Percentiles rank a stretch among this genome's conserved stretches.
Evolutionary conservation across 1,140 invertebrate genomes (phyloP).

Genomic region (Drosophila eugracilis): DNA sequence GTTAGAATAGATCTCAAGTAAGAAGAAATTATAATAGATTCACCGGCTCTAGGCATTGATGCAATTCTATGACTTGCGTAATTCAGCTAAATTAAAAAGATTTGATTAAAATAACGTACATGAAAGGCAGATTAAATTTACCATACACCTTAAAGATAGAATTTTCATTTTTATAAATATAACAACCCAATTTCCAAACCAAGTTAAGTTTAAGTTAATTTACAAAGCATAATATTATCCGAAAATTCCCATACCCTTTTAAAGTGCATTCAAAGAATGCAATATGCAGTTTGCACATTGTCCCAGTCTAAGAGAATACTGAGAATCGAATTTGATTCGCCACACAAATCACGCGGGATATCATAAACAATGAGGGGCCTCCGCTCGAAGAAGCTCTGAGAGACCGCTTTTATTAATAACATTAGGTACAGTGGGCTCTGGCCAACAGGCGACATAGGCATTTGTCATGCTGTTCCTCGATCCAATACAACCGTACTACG

Average conservation of each 20-base stretch:
- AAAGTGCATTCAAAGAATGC: neutral
- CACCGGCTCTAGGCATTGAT: neutral
- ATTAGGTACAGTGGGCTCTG: constrained; percentile 37
- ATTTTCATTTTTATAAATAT: neutral
- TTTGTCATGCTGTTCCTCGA: neutral
- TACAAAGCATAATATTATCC: neutral
- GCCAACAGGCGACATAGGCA: neutral
- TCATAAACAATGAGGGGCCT: constrained; percentile 23
- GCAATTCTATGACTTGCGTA: neutral
- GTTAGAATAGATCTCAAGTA: neutral
- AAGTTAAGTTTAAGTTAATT: too few species aligned
- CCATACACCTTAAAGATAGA: too few species aligned
- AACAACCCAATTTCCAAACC: too few species aligned
- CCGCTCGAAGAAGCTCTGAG: constrained; percentile 20
- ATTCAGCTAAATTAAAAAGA: neutral
- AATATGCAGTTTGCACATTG: constrained; percentile 31
- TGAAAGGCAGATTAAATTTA: too few species aligned
- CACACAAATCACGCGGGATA: constrained; percentile 25
- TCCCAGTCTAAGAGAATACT: neutral
- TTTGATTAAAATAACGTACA: too few species aligned
- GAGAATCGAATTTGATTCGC: constrained; percentile 18
- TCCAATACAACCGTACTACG: constrained; percentile 18
- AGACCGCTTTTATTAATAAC: constrained; percentile 43
- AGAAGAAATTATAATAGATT: constrained; percentile 2
- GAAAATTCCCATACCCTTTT: neutral